These are phyloP conservation scores for Leucoptera coffeella DNA, from an alignment of 2,888 invertebrate genomes.

Conservation along the genomic window DNA sequence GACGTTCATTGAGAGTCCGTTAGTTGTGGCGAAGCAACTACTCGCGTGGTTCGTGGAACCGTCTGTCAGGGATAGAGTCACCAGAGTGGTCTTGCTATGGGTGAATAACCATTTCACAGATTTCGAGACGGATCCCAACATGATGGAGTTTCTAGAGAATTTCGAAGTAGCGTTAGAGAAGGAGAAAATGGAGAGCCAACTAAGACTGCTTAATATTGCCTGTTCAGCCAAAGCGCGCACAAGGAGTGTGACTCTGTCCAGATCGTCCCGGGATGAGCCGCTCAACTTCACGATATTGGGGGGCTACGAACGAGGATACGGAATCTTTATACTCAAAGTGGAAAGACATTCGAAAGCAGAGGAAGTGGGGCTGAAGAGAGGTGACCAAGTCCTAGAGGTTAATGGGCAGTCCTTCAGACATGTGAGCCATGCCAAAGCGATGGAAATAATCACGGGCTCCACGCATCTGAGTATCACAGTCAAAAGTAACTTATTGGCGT, in stretches of 20 bases:
- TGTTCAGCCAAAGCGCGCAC: constrained; percentile 95
- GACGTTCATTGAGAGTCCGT: constrained; percentile 85
- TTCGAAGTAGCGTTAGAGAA: constrained; percentile 82
- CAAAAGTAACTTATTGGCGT: constrained; percentile 91
- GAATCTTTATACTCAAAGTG: constrained; percentile 92
- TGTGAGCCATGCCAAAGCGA: constrained; percentile 83
- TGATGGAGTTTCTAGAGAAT: constrained; percentile 94
- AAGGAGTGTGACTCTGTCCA: constrained; percentile 83
- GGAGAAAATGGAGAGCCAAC: constrained; percentile 80
- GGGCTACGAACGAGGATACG: constrained; percentile 86
- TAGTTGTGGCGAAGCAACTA: constrained; percentile 80
- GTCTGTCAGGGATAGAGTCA: constrained; percentile 76
- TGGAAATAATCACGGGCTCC: constrained; percentile 88
- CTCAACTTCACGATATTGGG: constrained; percentile 92
- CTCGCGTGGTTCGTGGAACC: constrained; percentile 86
- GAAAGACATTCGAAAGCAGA: constrained; percentile 91
- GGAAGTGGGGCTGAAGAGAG: constrained; percentile 91
- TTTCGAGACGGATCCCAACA: constrained; percentile 90
- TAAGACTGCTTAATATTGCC: constrained; percentile 86
- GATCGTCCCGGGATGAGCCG: constrained; percentile 88
- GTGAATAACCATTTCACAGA: constrained; percentile 98
- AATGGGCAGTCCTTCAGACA: constrained; percentile 96
- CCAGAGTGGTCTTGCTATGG: constrained; percentile 94
- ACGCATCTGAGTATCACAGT: constrained; percentile 96
- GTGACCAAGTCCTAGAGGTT: constrained; percentile 96